Evolutionary conservation across 2,888 invertebrate genomes (phyloP), one percentile per base, ranked within the genome.

Genomic region (Drosophila melanosoma): DNA sequence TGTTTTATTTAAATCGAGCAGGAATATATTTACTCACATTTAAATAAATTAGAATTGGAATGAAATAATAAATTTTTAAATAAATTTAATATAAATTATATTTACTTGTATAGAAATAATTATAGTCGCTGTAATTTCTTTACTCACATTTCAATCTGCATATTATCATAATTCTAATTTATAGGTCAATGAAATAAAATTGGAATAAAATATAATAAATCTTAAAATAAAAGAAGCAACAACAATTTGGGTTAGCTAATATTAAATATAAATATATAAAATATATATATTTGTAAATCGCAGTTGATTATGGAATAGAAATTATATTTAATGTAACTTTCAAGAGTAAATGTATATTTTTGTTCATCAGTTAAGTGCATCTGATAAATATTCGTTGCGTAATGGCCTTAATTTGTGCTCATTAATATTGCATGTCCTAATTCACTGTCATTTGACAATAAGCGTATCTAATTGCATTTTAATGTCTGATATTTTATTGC

Each of bases 401-500:
- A 12, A 20, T 45, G 15, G 7, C 3, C 23, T 23, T 36, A 23
- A n/a, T 26, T 26, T 36, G 23, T n/a, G 26, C 15, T 23, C 45
- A 8, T 45, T 45, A 12, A 45, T 15, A 15, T n/a, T 8, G 45
- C 8, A 45, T 15, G 20, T 6, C 20, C 11, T 11, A 36, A 11
- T 15, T 38, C 1, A 10, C 4, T 38, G 11, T 32, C 10, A 20
- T 36, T 71, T 45, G 20, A 7, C 26, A 20, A 33, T n/a, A 11
- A 17, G 1, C 0, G 7, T 1, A 17, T 36, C 32, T 70, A 73
- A 76, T 78, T 81, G 70, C 51, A 51, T 59, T 79, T 71, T 68
- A 69, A 81, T 70, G 67, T 20, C 6, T 33, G 36, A 15, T 54
- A 72, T 78, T 76, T 77, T 68, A 68, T 75, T 61, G 35, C n/a